Evolutionary conservation across 2,113 vertebrate species (phyloP).

Genomic region (Plotosus lineatus): DNA sequence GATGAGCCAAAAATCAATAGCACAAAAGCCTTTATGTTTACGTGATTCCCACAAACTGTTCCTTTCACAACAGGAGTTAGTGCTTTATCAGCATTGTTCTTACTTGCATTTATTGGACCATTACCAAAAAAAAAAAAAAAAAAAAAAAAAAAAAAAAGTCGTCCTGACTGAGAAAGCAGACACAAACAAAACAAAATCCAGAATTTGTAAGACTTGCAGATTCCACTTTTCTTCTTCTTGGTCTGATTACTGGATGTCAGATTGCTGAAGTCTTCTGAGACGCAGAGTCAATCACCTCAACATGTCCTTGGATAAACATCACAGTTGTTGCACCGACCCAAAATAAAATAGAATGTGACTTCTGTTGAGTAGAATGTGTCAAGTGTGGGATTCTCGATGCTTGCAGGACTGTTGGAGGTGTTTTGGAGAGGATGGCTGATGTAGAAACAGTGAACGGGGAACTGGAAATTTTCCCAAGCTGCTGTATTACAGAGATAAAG

Average conservation of each 20-base stretch:
- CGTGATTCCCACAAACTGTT: slow-evolving; percentile 34
- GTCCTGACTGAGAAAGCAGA: neutral
- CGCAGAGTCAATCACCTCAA: neutral
- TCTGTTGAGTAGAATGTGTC: neutral
- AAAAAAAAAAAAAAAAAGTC: too few relatives aligned
- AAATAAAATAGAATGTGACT: neutral
- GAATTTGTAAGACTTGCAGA: neutral
- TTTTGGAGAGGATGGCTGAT: slow-evolving; percentile 22
- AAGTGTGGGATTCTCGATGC: neutral
- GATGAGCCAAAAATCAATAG: slow-evolving; percentile 47
- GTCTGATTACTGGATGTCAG: neutral
- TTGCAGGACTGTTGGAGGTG: slow-evolving; percentile 17
- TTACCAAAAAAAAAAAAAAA: slow-evolving; percentile 13
- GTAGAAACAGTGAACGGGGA: slow-evolving; percentile 7
- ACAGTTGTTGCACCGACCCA: neutral
- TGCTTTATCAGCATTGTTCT: slow-evolving; percentile 38
- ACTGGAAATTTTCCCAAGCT: slow-evolving; percentile 46
- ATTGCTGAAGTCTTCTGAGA: neutral
- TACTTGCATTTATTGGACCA: slow-evolving; percentile 28
- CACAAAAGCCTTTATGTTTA: slow-evolving; percentile 47
- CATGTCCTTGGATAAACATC: neutral
- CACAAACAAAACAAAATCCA: neutral
- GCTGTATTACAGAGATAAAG: slow-evolving; percentile 53
- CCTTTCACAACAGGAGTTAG: slow-evolving; percentile 20
- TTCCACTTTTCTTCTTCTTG: slow-evolving; percentile 24